Conservation (phyloP, 2,113 vertebrate species). For the Plecotus auritus region DNA sequence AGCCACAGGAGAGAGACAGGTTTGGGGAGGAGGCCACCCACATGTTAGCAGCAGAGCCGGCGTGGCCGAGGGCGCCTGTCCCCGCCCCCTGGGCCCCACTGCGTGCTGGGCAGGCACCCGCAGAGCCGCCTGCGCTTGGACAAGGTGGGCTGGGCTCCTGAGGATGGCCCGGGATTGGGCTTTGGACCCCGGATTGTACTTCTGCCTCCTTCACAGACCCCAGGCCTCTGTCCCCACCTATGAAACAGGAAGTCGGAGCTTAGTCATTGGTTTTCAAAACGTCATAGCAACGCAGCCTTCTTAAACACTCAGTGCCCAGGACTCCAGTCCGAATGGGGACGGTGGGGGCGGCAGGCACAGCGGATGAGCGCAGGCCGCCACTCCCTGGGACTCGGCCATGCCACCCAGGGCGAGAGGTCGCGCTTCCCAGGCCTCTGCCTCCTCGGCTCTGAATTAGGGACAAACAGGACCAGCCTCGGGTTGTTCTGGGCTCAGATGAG, state of each 20-base stretch:
- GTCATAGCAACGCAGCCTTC: too few species aligned
- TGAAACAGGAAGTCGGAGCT: not conserved
- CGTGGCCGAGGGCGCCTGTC: fast-evolving
- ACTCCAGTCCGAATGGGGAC: not conserved
- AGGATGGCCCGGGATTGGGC: not conserved
- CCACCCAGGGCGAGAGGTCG: too few species aligned
- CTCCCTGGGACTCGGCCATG: not conserved
- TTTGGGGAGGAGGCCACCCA: too few species aligned
- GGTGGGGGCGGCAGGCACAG: fast-evolving
- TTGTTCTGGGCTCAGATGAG: not conserved
- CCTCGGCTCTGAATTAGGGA: not conserved
- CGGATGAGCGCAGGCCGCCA: fast-evolving
- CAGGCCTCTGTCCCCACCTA: not conserved
- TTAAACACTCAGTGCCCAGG: too few species aligned
- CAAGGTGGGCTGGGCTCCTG: fast-evolving
- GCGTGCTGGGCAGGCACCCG: not conserved
- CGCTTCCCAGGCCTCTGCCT: fast-evolving
- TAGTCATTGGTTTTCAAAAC: not conserved
- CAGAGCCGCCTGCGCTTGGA: not conserved
- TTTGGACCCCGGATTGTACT: not conserved
- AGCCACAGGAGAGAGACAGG: not conserved
- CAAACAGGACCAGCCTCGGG: too few species aligned
- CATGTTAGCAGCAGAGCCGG: too few species aligned
- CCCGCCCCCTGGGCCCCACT: not conserved
- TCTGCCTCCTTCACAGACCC: not conserved